These are phyloP conservation scores for Leptura quadrifasciata DNA, from an alignment of 2,888 invertebrate species.

Conservation along the genomic window DNA sequence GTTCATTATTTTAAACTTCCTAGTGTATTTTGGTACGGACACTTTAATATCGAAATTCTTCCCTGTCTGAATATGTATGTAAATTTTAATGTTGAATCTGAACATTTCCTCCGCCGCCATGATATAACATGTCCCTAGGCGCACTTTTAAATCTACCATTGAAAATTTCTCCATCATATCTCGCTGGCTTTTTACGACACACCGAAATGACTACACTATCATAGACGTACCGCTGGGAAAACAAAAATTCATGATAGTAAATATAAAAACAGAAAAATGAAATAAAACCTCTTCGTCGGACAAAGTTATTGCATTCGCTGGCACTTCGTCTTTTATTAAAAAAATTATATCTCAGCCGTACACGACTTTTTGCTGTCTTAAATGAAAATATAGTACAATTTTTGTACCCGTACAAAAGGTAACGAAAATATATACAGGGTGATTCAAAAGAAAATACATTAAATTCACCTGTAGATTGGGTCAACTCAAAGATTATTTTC, in stretches of 20 bases:
- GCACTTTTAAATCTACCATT: conserved; percentile 53
- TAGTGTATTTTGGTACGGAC: conserved; percentile 7
- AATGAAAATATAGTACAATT: neutral
- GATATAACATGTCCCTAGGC: conserved; percentile 54
- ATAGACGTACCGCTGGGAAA: conserved; percentile 1
- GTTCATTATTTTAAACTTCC: neutral
- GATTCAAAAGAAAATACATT: too few species aligned
- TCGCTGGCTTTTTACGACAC: conserved; percentile 53
- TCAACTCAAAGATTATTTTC: too few species aligned
- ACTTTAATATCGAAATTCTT: conserved; percentile 22
- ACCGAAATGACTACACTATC: conserved; percentile 40
- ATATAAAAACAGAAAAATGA: neutral
- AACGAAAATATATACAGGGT: too few species aligned
- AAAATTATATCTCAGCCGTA: neutral
- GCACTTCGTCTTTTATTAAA: neutral
- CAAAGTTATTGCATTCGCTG: neutral
- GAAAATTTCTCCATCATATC: conserved; percentile 54
- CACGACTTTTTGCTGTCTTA: neutral
- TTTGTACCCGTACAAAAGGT: too few species aligned
- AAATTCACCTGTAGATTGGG: too few species aligned
- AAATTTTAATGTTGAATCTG: conserved; percentile 41
- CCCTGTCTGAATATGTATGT: conserved; percentile 36
- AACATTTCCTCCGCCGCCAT: conserved; percentile 35
- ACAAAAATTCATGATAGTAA: neutral
- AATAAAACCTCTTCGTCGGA: neutral